phyloP scores from a whole-genome alignment of 64 coral and sea anemone genomes.

The Stichodactyla mertensii region DNA sequence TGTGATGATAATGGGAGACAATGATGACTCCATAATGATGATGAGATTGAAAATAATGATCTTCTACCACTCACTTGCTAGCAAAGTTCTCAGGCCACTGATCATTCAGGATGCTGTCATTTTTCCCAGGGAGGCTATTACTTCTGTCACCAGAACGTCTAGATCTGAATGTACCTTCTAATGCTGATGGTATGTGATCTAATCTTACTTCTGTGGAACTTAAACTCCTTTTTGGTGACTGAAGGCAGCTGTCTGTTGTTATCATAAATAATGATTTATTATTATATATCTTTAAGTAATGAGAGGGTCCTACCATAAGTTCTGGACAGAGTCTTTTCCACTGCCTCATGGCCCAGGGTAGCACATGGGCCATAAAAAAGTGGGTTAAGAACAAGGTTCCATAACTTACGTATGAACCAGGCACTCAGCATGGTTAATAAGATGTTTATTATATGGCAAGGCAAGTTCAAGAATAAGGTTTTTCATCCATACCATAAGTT shows the following conservation, averaged over 20 bases:
- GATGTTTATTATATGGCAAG: too few relatives aligned
- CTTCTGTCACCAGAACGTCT: constrained; percentile 11
- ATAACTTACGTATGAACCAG: too few relatives aligned
- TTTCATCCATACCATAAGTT: too few relatives aligned
- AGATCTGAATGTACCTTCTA: background rate
- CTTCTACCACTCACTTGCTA: constrained; percentile 2
- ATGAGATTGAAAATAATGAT: background rate
- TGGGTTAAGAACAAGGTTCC: too few relatives aligned
- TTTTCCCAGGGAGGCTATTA: constrained; percentile 15
- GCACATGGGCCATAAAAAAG: too few relatives aligned
- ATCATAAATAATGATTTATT: too few relatives aligned
- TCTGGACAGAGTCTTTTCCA: too few relatives aligned
- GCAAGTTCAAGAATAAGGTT: too few relatives aligned
- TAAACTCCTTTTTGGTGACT: constrained; percentile 1
- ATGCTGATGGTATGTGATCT: background rate
- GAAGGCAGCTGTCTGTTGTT: background rate
- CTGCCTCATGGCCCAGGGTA: too few relatives aligned
- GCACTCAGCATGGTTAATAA: too few relatives aligned
- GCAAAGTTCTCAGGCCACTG: constrained; percentile 32
- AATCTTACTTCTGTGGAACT: constrained; percentile 23
- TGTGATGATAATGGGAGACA: background rate
- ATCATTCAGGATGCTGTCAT: background rate
- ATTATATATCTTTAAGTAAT: too few relatives aligned
- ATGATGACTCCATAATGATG: background rate
- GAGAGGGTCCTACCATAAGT: too few relatives aligned